Evolutionary conservation across 2,113 vertebrate genomes (phyloP).

Genomic region (Ailuropoda melanoleuca): DNA sequence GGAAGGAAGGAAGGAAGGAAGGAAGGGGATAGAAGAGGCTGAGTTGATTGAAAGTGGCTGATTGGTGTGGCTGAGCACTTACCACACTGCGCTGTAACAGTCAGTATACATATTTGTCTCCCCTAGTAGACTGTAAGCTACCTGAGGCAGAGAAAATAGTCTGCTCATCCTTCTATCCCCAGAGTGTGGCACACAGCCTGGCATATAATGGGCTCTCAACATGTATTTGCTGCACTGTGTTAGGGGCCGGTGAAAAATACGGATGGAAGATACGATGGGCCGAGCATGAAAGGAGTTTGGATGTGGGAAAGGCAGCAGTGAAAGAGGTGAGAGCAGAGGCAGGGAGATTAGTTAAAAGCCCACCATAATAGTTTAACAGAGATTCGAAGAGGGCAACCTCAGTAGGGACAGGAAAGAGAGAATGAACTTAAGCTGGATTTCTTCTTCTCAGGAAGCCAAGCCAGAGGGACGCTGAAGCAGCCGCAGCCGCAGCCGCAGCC

Average conservation of each 20-base stretch:
- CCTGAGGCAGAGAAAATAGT: neutral
- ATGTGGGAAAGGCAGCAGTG: neutral
- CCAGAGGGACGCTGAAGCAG: neutral
- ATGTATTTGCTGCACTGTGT: neutral
- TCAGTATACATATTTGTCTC: neutral
- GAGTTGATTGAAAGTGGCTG: neutral
- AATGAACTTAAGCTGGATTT: slow-evolving; percentile 40
- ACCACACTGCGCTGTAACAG: neutral
- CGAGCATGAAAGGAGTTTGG: neutral
- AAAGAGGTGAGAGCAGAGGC: neutral
- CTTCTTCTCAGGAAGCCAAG: slow-evolving; percentile 54
- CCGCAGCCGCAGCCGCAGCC: neutral
- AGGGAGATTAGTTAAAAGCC: neutral
- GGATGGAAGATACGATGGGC: neutral
- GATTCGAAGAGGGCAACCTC: neutral
- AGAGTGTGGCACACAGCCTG: neutral
- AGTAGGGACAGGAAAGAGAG: neutral
- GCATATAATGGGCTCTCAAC: neutral
- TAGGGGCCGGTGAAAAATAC: neutral
- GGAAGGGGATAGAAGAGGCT: neutral
- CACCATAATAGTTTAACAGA: neutral
- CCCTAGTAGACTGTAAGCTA: neutral
- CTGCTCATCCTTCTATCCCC: neutral
- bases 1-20: neutral
- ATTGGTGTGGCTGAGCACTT: neutral